phyloP scores from a whole-genome alignment of 2,888 invertebrate species.

The Caenorhabditis zanzibari region DNA sequence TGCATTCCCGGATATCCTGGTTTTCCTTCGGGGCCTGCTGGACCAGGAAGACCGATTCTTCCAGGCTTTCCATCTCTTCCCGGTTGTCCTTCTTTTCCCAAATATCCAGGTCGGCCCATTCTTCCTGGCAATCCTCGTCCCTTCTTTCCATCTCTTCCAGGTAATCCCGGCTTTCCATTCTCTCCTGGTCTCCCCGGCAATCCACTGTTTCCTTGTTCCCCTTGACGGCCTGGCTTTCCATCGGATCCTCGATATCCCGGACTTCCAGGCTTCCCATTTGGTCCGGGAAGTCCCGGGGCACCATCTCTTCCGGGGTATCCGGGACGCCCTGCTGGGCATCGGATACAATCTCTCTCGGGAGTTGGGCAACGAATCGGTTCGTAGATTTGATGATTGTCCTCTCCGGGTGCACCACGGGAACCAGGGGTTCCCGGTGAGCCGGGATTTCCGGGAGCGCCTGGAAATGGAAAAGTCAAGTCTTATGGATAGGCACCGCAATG shows the following conservation, averaged over 20 bases:
- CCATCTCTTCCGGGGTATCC: conserved; percentile 66
- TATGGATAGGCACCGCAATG: background rate
- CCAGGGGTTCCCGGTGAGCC: conserved; percentile 59
- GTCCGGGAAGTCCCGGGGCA: conserved; percentile 60
- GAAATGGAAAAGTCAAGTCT: too few species aligned
- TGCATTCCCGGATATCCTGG: conserved; percentile 59
- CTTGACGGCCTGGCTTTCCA: conserved; percentile 66
- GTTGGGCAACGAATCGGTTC: conserved; percentile 57
- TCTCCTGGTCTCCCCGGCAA: conserved; percentile 58
- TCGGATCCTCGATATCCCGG: conserved; percentile 65
- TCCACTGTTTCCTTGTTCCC: conserved; percentile 57
- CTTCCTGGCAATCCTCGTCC: conserved; percentile 55
- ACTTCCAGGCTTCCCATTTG: conserved; percentile 60
- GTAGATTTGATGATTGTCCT: conserved; percentile 58
- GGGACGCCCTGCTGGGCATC: conserved; percentile 48
- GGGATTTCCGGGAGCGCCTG: conserved; percentile 58
- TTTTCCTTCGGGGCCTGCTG: conserved; percentile 57
- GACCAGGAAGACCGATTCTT: conserved; percentile 56
- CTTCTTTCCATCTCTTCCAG: conserved; percentile 65
- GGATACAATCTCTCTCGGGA: conserved; percentile 46
- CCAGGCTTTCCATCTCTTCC: conserved; percentile 64
- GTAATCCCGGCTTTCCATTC: conserved; percentile 63
- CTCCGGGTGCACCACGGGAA: conserved; percentile 52
- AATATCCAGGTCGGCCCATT: conserved; percentile 59
- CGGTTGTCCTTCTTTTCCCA: conserved; percentile 63